A percentile compares a stretch with the other conserved stretches of the same genome.
phyloP scores from a whole-genome alignment of 2,888 invertebrate species.

The Pimpla rufipes region DNA sequence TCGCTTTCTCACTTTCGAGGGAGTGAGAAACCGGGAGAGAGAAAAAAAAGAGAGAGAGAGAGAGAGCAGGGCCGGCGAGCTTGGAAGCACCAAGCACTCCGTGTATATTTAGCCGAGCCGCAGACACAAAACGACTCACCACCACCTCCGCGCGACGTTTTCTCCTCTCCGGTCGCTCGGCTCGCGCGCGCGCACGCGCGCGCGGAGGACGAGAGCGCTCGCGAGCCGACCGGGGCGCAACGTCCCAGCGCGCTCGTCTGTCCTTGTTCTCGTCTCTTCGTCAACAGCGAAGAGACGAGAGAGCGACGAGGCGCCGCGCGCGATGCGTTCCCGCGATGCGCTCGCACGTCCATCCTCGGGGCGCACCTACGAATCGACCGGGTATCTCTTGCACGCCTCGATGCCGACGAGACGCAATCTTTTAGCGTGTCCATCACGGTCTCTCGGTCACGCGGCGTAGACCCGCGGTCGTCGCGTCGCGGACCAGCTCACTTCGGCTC shows the following conservation, averaged over 20 bases:
- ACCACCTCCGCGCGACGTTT: slow-evolving; percentile 76
- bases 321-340: slow-evolving; percentile 53
- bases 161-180: slow-evolving; percentile 42
- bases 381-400: slow-evolving; percentile 54
- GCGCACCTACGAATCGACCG: slow-evolving; percentile 51
- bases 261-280: slow-evolving; percentile 43
- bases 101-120: slow-evolving; percentile 80
- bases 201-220: too few species aligned
- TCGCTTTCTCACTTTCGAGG: not conserved
- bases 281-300: slow-evolving; percentile 8
- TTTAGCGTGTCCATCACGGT: slow-evolving; percentile 52
- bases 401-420: slow-evolving; percentile 52
- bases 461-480: slow-evolving; percentile 13
- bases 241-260: too few species aligned
- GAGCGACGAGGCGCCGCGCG: slow-evolving; percentile 27
- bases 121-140: slow-evolving; percentile 83
- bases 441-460: slow-evolving; percentile 49
- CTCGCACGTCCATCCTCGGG: slow-evolving; percentile 40
- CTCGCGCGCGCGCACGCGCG: not conserved
- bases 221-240: too few species aligned
- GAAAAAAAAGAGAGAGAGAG: slow-evolving; percentile 2
- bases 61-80: slow-evolving; percentile 42
- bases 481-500: not conserved
- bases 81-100: slow-evolving; percentile 61
- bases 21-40: slow-evolving; percentile 1